Evolutionary conservation across 2,888 invertebrate species (phyloP).

Genomic region (Eurois occulta): DNA sequence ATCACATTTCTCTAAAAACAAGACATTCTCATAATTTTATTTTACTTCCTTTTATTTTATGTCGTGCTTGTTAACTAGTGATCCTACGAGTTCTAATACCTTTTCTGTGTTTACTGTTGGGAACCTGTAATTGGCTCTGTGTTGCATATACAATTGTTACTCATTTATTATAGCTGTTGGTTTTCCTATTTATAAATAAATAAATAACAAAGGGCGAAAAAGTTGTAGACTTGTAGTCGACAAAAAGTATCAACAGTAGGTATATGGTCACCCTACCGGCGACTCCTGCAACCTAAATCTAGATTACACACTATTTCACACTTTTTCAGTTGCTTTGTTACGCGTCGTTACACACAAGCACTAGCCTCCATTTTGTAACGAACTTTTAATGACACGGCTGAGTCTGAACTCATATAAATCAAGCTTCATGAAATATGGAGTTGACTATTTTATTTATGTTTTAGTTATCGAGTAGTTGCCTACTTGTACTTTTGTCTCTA

Average conservation of each 20-base stretch:
- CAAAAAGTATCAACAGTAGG: neutral
- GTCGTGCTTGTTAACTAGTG: no score
- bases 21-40: neutral
- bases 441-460: slow-evolving; percentile 12
- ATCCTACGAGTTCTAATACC: no score
- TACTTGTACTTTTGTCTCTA: neutral
- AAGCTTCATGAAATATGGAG: neutral
- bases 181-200: no score
- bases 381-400: slow-evolving; percentile 56
- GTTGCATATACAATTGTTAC: no score
- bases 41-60: no score
- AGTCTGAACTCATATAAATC: slow-evolving; percentile 28
- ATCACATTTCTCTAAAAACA: neutral
- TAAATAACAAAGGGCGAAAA: neutral
- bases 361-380: slow-evolving; percentile 52
- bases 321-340: slow-evolving; percentile 57
- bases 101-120: no score
- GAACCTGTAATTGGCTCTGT: no score
- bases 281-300: slow-evolving; percentile 57
- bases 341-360: slow-evolving; percentile 42
- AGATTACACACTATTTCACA: slow-evolving; percentile 57
- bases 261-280: slow-evolving; percentile 36
- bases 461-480: neutral
- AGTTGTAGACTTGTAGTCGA: neutral
- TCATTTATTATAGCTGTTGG: no score